Conservation (phyloP, 1,140 invertebrate species). For the Scaptomyza montana region DNA sequence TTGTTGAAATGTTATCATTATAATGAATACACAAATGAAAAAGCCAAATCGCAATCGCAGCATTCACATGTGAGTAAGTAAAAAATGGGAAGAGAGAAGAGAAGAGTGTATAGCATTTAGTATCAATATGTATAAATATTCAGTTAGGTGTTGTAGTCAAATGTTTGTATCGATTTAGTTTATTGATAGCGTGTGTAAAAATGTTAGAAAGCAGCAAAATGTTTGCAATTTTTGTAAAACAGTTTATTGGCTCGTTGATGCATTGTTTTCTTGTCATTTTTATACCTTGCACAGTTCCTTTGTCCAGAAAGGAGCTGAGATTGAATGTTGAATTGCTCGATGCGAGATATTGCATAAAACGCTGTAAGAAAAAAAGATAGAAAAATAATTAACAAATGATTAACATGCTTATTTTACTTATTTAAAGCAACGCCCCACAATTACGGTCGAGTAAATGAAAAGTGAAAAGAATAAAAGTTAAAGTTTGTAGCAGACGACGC, state of each 20-base stretch:
- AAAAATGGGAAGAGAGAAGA: slow-evolving; percentile 25
- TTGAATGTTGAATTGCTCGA: slow-evolving; percentile 99
- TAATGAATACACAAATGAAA: slow-evolving; percentile 54
- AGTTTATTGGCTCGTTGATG: background rate
- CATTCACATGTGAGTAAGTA: slow-evolving; percentile 47
- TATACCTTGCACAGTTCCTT: slow-evolving; percentile 96
- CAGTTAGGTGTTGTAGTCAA: slow-evolving; percentile 15
- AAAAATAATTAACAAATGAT: background rate
- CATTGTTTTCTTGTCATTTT: slow-evolving; percentile 6
- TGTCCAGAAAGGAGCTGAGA: slow-evolving; percentile 98
- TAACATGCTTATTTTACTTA: too few relatives aligned
- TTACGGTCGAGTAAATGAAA: slow-evolving; percentile 26
- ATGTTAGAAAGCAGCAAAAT: slow-evolving; percentile 41
- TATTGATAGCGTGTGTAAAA: slow-evolving; percentile 22
- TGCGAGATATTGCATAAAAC: slow-evolving; percentile 99
- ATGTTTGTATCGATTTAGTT: background rate
- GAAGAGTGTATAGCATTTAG: slow-evolving; percentile 33
- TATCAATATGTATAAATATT: slow-evolving; percentile 5
- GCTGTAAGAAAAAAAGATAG: slow-evolving; percentile 87
- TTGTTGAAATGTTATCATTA: slow-evolving; percentile 48
- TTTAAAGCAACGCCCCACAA: slow-evolving; percentile 36
- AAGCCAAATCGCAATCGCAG: slow-evolving; percentile 65
- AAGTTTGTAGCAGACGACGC: slow-evolving; percentile 13
- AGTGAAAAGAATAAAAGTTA: slow-evolving; percentile 40
- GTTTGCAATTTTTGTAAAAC: slow-evolving; percentile 2